A percentile compares a stretch with the other conserved stretches of the same genome.
Conservation (phyloP, 2,797 vertebrate genomes). For the Molossus molossus region DNA sequence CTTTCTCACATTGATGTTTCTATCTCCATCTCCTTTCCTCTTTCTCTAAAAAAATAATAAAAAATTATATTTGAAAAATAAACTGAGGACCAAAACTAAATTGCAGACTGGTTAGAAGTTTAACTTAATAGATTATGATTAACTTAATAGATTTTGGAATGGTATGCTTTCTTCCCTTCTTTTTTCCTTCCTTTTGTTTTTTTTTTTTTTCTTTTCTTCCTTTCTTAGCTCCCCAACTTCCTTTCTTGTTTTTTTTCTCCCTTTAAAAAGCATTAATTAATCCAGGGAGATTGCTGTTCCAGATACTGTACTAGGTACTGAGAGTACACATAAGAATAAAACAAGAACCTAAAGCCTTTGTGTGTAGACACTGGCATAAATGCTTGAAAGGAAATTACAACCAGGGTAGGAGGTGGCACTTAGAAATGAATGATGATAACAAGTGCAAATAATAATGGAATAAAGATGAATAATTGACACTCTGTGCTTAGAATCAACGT, state of each 20-base stretch:
- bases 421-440: not conserved
- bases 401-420: not conserved
- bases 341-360: not conserved
- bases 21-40: no score
- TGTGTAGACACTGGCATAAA: not conserved
- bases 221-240: not conserved
- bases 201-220: not conserved
- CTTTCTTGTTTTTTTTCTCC: not conserved
- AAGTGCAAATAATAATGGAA: not conserved
- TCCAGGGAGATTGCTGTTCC: not conserved
- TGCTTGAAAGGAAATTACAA: constrained; percentile 1
- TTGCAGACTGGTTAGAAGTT: not conserved
- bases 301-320: not conserved
- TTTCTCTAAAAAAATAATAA: no score
- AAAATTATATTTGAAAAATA: not conserved
- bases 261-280: constrained; percentile 14
- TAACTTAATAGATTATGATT: not conserved
- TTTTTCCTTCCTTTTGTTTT: not conserved
- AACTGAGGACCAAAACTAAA: constrained; percentile 19
- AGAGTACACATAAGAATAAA: constrained; percentile 22
- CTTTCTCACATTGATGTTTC: no score
- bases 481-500: constrained; percentile 31
- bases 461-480: not conserved
- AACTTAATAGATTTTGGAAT: not conserved
- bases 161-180: not conserved